Evolutionary conservation across 2,797 vertebrate species (phyloP).

Genomic region (Cossypha caffra): DNA sequence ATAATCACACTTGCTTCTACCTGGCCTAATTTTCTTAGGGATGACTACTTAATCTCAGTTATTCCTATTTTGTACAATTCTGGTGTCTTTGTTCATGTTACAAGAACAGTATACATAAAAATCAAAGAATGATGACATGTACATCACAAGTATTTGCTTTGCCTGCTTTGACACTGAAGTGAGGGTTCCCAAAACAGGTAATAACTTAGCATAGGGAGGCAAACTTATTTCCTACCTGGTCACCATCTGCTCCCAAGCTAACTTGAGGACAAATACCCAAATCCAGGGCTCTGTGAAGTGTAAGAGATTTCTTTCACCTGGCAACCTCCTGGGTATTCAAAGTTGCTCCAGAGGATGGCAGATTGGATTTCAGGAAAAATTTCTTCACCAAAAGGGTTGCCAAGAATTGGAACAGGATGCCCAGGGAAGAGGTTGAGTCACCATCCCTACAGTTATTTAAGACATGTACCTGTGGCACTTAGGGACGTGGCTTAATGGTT

Average conservation of each 20-base stretch:
- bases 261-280: neutral
- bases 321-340: neutral
- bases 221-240: neutral
- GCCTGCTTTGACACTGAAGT: neutral
- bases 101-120: neutral
- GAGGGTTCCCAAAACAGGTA: neutral
- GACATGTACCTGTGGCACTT: rapidly evolving
- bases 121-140: neutral
- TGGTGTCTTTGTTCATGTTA: neutral
- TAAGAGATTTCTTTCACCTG: neutral
- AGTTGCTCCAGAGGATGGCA: neutral
- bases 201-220: neutral
- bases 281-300: neutral
- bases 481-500: neutral
- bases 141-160: neutral
- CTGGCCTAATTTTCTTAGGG: neutral
- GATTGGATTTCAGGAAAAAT: neutral
- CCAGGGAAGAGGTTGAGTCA: neutral
- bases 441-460: neutral
- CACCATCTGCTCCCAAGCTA: neutral
- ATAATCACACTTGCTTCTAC: neutral
- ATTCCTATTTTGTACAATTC: neutral
- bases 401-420: neutral
- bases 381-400: neutral
- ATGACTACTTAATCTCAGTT: neutral